Conservation (phyloP, 2,888 invertebrate species). For the Willowsia nigromaculata region DNA sequence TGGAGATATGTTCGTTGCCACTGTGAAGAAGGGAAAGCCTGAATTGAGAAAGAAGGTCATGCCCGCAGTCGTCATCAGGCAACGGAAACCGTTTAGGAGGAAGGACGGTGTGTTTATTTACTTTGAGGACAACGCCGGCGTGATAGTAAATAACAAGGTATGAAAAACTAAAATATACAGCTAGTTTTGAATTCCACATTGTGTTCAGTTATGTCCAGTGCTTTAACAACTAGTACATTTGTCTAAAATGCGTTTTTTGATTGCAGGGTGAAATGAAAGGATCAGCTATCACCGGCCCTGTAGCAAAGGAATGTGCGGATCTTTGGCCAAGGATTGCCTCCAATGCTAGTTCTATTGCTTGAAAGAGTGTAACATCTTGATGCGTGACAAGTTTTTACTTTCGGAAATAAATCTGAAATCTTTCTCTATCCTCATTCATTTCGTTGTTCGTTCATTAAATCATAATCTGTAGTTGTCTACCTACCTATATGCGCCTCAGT, state of each 20-base stretch:
- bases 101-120: conserved; percentile 99
- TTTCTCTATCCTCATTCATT: no score
- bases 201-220: background rate
- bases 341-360: conserved; percentile 99
- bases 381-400: background rate
- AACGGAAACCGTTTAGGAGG: conserved; percentile 98
- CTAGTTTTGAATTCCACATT: no score
- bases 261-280: conserved; percentile 80
- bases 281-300: conserved; percentile 99
- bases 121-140: conserved; percentile 99
- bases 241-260: background rate
- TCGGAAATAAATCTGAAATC: background rate
- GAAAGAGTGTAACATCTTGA: conserved; percentile 77
- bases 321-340: conserved; percentile 99
- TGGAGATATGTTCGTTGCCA: conserved; percentile 99
- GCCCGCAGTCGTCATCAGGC: conserved; percentile 99
- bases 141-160: conserved; percentile 99
- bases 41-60: conserved; percentile 99
- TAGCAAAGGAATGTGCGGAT: conserved; percentile 99
- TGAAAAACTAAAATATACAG: no score
- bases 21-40: conserved; percentile 99
- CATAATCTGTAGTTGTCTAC: no score
- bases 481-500: no score
- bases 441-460: no score
- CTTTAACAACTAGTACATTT: background rate